Conservation (phyloP, 1,140 invertebrate species). For the Drosophila obscura region DNA sequence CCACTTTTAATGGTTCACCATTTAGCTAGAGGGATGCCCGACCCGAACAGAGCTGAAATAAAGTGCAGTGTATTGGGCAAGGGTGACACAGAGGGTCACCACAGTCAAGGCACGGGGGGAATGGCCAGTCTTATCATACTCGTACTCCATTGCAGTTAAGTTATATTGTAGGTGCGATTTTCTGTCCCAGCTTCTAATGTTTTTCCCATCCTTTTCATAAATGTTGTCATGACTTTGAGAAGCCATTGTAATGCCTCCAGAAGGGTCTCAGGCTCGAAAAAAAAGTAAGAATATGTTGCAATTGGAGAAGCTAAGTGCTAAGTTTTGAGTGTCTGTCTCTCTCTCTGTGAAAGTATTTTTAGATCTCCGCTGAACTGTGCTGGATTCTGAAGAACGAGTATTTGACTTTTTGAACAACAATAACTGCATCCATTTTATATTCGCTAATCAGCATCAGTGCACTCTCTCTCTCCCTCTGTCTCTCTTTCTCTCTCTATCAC, state of each 20-base stretch:
- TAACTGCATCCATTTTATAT: no score
- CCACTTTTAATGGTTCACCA: slow-evolving; percentile 77
- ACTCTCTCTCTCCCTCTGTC: no score
- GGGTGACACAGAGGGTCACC: not conserved
- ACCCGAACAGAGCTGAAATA: not conserved
- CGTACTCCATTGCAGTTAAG: slow-evolving; percentile 30
- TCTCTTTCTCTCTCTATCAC: no score
- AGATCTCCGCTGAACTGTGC: no score
- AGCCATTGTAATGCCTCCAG: not conserved
- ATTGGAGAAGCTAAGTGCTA: no score
- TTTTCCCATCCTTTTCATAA: slow-evolving; percentile 1
- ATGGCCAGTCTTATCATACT: slow-evolving; percentile 47
- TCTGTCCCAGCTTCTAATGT: slow-evolving; percentile 1
- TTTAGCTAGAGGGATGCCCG: slow-evolving; percentile 53
- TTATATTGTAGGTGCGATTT: slow-evolving; percentile 33
- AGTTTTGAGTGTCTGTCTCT: no score
- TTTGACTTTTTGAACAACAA: no score
- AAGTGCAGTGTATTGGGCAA: not conserved
- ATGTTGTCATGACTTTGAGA: not conserved
- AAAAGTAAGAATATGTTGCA: no score
- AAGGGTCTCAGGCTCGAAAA: no score
- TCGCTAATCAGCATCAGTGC: no score
- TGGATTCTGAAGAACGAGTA: no score
- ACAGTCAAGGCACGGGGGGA: not conserved
- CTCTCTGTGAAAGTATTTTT: no score